Conservation (phyloP, 1,140 invertebrate species). For the Gonioctena quinquepunctata region DNA sequence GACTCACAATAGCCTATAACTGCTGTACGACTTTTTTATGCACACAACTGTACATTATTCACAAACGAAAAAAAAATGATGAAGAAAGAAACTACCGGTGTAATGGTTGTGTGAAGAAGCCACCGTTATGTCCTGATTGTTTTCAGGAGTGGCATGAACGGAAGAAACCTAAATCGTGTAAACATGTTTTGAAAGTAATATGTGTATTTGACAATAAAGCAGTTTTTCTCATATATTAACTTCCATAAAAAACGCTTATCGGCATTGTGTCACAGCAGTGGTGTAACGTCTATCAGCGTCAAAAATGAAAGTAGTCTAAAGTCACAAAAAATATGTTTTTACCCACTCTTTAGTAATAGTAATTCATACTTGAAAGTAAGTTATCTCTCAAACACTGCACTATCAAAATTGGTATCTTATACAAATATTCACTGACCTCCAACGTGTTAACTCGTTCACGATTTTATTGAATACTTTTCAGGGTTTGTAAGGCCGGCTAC, state of each 20-base stretch:
- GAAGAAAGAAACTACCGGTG: background rate
- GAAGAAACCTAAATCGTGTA: background rate
- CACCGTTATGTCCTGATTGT: slow-evolving; percentile 1
- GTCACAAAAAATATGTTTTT: background rate
- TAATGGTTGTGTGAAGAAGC: background rate
- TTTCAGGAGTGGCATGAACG: background rate
- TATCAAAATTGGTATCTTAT: too few species aligned
- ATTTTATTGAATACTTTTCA: too few species aligned
- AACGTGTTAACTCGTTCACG: too few species aligned
- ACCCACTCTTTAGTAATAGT: background rate
- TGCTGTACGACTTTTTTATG: too few species aligned
- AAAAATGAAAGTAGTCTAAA: background rate
- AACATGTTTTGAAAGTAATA: background rate
- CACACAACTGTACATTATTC: too few species aligned
- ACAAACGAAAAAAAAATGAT: background rate
- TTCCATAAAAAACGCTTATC: background rate
- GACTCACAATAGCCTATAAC: too few species aligned
- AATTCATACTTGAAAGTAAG: too few species aligned
- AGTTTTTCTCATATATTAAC: background rate
- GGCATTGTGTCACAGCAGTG: background rate
- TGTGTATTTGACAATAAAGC: background rate
- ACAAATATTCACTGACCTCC: too few species aligned
- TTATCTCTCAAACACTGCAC: too few species aligned
- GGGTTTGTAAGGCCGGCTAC: background rate
- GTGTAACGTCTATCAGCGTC: background rate